Base-by-base conservation (phyloP, 2,113 vertebrate genomes). In the Sturnira hondurensis region DNA sequence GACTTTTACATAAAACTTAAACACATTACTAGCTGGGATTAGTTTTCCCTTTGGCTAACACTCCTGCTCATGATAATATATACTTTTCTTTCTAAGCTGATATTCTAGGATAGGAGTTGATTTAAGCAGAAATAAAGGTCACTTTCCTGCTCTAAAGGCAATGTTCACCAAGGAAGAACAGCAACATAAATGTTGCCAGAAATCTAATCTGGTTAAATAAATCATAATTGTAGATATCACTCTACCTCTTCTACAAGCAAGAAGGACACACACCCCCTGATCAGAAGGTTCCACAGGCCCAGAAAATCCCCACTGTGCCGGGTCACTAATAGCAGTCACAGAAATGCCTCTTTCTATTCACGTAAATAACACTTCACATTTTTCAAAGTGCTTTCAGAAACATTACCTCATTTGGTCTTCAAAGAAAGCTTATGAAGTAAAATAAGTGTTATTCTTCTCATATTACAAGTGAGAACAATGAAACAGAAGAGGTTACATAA, bases 141-240 rank as follows among this genome's bases (percentile, higher is more conserved):
- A 16, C 22, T 33, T 87, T 92, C 50, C 87, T 93, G 77, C 89
- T 87, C 50, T 87, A 41, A 87, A 84, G 10, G 20, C 52, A 52
- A 70, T 58, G 11, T 65, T 92, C 70, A 87, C 56, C 38, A 82
- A 89, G 41, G 28, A 3, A 47, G 12, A 56, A 45, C 50, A 90
- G 74, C n/a, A 38, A 2, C 95, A 65, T 22, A 87, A 86, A 80
- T 20, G n/a, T 0, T 89, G 77, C 28, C 77, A 70, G 7, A 24
- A 33, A 63, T 70, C 52, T 88, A 93, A 91, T 80, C 20, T 78
- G 67, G 78, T 86, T 16, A 92, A 92, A 73, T 77, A 96, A 95
- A 63, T 38, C n/a, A 31, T 47, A 93, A 45, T 1, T 85, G 28
- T 36, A 77, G 20, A 56, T 91, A 76, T 47, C 31, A 63, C 8